Conservation (phyloP, 1,140 invertebrate genomes). For the Venturia canescens region DNA sequence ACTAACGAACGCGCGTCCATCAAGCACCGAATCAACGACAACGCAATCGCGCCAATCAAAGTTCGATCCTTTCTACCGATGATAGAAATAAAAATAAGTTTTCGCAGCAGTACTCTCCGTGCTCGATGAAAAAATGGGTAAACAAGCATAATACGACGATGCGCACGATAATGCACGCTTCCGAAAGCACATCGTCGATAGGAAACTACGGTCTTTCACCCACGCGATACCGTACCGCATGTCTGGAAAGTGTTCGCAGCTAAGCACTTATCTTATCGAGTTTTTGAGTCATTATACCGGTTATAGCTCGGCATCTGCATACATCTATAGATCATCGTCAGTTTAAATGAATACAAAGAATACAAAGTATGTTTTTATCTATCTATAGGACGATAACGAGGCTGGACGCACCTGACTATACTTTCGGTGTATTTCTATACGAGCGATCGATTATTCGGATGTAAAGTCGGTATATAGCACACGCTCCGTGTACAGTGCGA, state of each 20-base stretch:
- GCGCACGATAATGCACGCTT: too few species aligned
- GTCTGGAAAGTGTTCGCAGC: neutral
- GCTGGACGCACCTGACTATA: neutral
- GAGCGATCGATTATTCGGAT: constrained; percentile 19
- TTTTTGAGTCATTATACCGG: neutral
- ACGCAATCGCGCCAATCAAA: too few species aligned
- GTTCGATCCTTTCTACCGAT: too few species aligned
- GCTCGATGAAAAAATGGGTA: too few species aligned
- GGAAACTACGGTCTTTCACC: neutral
- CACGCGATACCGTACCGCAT: neutral
- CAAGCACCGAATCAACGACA: too few species aligned
- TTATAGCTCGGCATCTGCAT: neutral
- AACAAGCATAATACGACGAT: too few species aligned
- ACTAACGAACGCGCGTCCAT: too few species aligned
- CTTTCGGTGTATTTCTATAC: neutral
- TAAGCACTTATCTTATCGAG: neutral
- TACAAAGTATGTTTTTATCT: neutral
- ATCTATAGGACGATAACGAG: constrained; percentile 9
- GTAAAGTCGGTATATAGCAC: neutral
- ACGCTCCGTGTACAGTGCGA: neutral
- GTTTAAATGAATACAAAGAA: neutral
- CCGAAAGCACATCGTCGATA: neutral
- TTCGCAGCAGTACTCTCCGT: too few species aligned
- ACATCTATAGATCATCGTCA: neutral
- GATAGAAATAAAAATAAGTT: too few species aligned